A percentile compares a stretch with the other conserved stretches of the same genome.
These are phyloP conservation scores for Motacilla alba DNA, from an alignment of 2,113 vertebrate genomes.

Conservation along the genomic window DNA sequence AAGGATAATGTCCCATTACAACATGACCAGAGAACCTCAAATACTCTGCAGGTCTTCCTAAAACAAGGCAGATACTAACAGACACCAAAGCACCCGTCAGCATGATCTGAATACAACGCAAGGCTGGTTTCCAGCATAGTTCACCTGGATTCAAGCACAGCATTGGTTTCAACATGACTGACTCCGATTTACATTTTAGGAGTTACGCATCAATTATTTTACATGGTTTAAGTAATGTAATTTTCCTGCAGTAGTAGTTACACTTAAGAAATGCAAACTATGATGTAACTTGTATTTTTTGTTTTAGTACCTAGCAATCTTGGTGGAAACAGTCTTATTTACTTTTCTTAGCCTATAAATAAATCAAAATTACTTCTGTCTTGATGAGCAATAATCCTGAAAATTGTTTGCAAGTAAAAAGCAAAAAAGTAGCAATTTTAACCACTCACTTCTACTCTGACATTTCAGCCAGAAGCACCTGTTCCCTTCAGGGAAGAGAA, in stretches of 20 bases:
- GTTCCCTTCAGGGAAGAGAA: constrained; percentile 47
- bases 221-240: neutral
- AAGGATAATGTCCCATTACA: neutral
- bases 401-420: neutral
- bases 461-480: constrained; percentile 53
- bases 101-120: neutral
- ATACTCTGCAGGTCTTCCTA: neutral
- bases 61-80: neutral
- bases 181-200: constrained; percentile 1
- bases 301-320: neutral
- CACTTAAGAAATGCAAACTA: neutral
- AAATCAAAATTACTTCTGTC: neutral
- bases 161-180: neutral
- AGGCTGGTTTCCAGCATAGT: neutral
- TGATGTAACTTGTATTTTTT: neutral
- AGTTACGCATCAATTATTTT: neutral
- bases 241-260: neutral
- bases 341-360: neutral
- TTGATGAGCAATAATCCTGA: constrained; percentile 24
- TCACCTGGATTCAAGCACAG: neutral
- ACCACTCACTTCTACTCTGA: constrained; percentile 9
- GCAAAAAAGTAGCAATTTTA: constrained; percentile 36
- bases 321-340: neutral
- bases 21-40: neutral
- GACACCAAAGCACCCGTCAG: neutral